A percentile compares a stretch with the other conserved stretches of the same genome.
These are phyloP conservation scores for Cheilinus undulatus DNA, from an alignment of 2,113 vertebrate species.

Conservation along the genomic window DNA sequence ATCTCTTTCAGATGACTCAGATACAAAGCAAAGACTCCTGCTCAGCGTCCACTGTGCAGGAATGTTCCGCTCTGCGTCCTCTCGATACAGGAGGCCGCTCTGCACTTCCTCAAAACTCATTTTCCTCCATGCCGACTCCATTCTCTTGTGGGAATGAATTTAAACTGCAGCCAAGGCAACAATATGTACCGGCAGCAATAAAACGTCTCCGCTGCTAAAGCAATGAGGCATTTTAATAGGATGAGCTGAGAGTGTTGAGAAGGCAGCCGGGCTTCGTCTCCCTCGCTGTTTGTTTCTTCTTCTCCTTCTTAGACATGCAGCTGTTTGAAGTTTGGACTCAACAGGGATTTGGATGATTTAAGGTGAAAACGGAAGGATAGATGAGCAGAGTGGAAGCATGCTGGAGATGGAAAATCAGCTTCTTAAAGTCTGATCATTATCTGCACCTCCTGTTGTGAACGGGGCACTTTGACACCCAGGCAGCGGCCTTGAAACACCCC, in stretches of 20 bases:
- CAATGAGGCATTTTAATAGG: conserved; percentile 82
- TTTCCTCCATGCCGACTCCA: conserved; percentile 65
- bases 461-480: conserved; percentile 24
- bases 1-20: conserved; percentile 46
- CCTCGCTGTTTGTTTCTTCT: conserved; percentile 42
- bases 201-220: conserved; percentile 68
- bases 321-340: conserved; percentile 67
- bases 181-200: conserved; percentile 69
- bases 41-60: conserved; percentile 70
- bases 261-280: conserved; percentile 42
- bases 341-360: conserved; percentile 68
- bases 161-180: conserved; percentile 72
- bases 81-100: conserved; percentile 51
- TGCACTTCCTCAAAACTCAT: conserved; percentile 73
- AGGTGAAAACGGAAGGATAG: conserved; percentile 66
- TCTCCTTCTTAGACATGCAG: conserved; percentile 38
- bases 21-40: conserved; percentile 57
- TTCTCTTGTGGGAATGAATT: conserved; percentile 68
- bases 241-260: conserved; percentile 70
- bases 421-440: conserved; percentile 69
- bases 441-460: conserved; percentile 46
- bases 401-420: conserved; percentile 32
- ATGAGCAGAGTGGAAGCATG: conserved; percentile 41
- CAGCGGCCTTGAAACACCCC: conserved; percentile 36
- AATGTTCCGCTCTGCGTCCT: conserved; percentile 72